Evolutionary conservation across 2,797 vertebrate species (phyloP).

Genomic region (Tamandua tetradactyla): DNA sequence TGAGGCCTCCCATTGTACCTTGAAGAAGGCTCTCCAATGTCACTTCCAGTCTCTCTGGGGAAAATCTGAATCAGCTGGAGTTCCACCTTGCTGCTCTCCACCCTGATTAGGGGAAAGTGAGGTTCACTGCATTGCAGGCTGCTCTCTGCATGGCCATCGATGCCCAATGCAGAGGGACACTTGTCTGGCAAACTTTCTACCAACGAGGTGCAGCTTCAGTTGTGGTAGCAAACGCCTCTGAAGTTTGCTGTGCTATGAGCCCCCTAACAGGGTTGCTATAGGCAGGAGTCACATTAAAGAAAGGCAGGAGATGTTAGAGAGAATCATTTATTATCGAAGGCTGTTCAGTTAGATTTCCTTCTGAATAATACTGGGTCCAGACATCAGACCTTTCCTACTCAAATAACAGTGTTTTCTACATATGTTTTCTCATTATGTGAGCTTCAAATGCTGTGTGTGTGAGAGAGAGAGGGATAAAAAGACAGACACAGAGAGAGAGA

Average conservation of each 20-base stretch:
- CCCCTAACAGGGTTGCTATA: neutral
- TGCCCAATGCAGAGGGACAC: neutral
- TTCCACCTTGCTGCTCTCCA: neutral
- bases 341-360: neutral
- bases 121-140: neutral
- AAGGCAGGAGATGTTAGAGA: neutral
- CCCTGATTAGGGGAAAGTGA: neutral
- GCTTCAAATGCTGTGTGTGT: neutral
- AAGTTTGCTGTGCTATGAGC: neutral
- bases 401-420: neutral
- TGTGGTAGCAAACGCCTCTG: neutral
- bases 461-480: neutral
- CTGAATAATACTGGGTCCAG: neutral
- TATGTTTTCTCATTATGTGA: neutral
- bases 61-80: neutral
- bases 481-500: neutral
- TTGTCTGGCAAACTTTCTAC: neutral
- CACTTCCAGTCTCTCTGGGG: neutral
- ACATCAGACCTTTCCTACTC: neutral
- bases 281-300: neutral
- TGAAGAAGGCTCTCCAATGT: neutral
- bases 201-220: neutral
- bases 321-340: neutral
- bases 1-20: neutral
- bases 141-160: neutral